Percentiles rank a stretch among this genome's conserved stretches.
Conservation (phyloP, 2,888 invertebrate genomes). For the Drosophila diplacantha region DNA sequence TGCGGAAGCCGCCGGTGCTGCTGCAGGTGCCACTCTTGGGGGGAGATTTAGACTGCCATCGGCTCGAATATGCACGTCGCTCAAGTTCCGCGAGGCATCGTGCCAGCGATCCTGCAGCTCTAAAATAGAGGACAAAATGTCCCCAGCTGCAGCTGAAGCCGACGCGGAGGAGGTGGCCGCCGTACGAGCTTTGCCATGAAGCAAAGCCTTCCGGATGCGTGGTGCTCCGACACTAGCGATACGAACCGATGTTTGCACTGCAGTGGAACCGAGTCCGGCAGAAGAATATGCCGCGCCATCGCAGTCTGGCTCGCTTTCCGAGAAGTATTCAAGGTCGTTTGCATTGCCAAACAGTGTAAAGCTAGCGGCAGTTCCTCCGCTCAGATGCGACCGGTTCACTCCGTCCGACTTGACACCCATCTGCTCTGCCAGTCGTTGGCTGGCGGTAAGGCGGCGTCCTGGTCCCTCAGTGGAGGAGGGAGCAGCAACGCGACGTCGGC, state of each 20-base stretch:
- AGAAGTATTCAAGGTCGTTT: conserved; percentile 85
- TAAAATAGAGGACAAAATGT: conserved; percentile 84
- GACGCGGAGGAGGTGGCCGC: conserved; percentile 23
- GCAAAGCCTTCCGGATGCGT: conserved; percentile 69
- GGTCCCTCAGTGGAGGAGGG: conserved; percentile 13
- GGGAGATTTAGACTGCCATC: conserved; percentile 82
- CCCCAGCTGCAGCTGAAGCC: conserved; percentile 76
- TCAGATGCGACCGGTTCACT: conserved; percentile 48
- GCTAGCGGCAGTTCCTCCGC: conserved; percentile 72
- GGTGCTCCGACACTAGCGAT: conserved; percentile 66
- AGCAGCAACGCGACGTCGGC: conserved; percentile 29
- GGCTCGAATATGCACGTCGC: conserved; percentile 78
- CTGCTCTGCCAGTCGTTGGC: conserved; percentile 73
- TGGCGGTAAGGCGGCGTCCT: conserved; percentile 62
- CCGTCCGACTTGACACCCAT: conserved; percentile 68
- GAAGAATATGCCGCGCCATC: conserved; percentile 75
- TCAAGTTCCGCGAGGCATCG: conserved; percentile 80
- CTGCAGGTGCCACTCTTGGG: background rate
- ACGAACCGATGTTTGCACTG: conserved; percentile 75
- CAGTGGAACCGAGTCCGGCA: conserved; percentile 74
- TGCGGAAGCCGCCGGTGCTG: conserved; percentile 2
- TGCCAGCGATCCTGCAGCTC: conserved; percentile 85
- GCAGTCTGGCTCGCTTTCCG: conserved; percentile 78
- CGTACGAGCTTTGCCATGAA: conserved; percentile 59
- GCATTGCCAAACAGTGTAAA: conserved; percentile 83